Evolutionary conservation across 2,797 vertebrate species (phyloP), one percentile per base, ranked within the genome.

Genomic region (Rallus crepitans): DNA sequence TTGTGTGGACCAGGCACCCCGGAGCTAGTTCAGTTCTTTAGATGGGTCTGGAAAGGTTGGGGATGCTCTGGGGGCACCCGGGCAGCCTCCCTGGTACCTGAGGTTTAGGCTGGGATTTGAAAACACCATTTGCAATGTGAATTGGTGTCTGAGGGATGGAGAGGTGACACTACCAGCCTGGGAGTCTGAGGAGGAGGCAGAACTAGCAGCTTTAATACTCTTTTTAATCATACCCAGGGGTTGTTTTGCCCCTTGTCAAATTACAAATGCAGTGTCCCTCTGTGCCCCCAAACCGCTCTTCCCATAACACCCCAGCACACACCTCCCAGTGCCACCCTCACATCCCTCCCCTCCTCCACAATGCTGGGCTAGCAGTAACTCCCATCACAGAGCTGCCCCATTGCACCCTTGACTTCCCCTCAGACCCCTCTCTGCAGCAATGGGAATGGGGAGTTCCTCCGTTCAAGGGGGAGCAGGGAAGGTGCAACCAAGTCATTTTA

Each of bases 401-500:
- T 27, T 4, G 1, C 5, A 21, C 80, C 37, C 20, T 2, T 19
- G 30, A 9, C 12, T 15, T 7, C 64, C 71, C 50, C 59, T 25
- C 68, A 3, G 33, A 33, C 8, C 12, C 66, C 24, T 45, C 42
- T 60, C 0, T 42, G 0, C 8, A 2, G 39, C 2, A 4, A 6
- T 19, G 45, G 70, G 4, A 64, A 13, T 31, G 6, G 42, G 40
- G 33, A 0, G 52, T 55, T 71, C 77, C 81, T 15, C 60, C 2
- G 30, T 2, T 42, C 48, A 19, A 19, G 18, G 5, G 40, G 13
- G 6, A 3, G 14, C 42, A 7, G 8, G 1, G 48, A 17, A 66
- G 24, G 17, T 82, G 47, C 4, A 0, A 1, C 0, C 1, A 53
- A 56, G 30, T 31, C 24, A 2, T 25, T 87, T 84, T 7, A 8